Base-by-base conservation (phyloP, 2,113 vertebrate species). In the Bos indicus region DNA sequence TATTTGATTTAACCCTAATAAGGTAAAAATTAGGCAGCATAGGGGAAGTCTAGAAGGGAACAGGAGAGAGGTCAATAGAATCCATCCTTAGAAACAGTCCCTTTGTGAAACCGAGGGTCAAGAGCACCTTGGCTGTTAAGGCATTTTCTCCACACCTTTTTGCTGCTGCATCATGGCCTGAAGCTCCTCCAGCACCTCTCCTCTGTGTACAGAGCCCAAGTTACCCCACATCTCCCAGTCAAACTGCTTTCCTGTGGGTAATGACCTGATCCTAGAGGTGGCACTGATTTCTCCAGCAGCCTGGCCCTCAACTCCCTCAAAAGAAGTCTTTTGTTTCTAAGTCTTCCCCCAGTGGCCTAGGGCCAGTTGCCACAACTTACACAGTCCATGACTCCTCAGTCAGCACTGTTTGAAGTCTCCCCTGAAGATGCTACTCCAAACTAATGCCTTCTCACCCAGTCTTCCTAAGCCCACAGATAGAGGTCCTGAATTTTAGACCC, bases 241-340 rank as follows among this genome's bases (percentile, higher is more conserved):
- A 96, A 52, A 67, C 43, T 2, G 3, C 9, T 28, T 96, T 83
- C 62, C 26, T 19, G 13, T 33, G 16, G 77, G 15, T 23, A 36
- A 2, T 60, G 19, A 67, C 23, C 46, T 56, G 28, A 87, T 30
- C 23, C 60, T 43, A 19, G 67, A 14, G 60, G 51, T 23, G 21
- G 7, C 30, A 52, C 90, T 86, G 13, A 60, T 36, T 88, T 88
- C 67, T 88, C 74, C 82, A 52, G 33, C 33, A 83, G 71, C 60
- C 51, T 36, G 3, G 3, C 13, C 51, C 36, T 87, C 26, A 11
- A 3, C 9, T 88, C 51, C 57, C 80, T n/a, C 21, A 30, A 33
- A 91, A 19, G 40, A 83, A 92, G 5, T 7, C 15, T 64, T 88
- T 60, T 33, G 56, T 54, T 88, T 85, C 93, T 33, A 7, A 51